Base-by-base conservation (phyloP, 1,140 invertebrate species). In the Anagrus nilaparvatae region DNA sequence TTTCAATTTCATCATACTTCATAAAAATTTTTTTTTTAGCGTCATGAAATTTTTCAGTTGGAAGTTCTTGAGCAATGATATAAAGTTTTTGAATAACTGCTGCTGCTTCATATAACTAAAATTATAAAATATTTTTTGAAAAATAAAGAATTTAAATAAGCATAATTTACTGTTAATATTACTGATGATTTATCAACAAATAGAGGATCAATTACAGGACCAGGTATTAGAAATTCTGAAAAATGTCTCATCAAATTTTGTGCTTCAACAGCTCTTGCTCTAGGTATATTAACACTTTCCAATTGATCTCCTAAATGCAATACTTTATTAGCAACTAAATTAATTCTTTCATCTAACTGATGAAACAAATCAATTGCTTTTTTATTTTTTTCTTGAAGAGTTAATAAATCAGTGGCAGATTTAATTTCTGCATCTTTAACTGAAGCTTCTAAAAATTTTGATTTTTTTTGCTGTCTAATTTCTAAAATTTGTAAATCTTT, bases 61-160 rank as follows among this genome's bases (percentile, higher is more conserved):
- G 86, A 19, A 98, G 66, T 67, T 98, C 95, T 73, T 98, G 92
- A 3, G 92, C 82, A 52, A 99, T 96, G 6, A 92, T 77, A 60
- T 95, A 84, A 5, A 99, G 69, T 60, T 99, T 98, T 67, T 97
- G 92, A 54, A 99, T 97, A 3, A 99, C 82, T 74, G 98, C 94
- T n/a, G 96, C 96, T 27, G 94, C 91, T 71, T 97, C 87, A 63
- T 90, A 84, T 25, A 98, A 67, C 80, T 92, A 52, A 52, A 47
- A 53, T 23, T 30, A 58, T 43, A 46, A 28, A 49, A 35, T 44
- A 40, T 36, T 42, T 42, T 42, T 32, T 44, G 6, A 33, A 33
- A 19, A 12, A 47, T 43, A 7, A 19, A 23, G 38, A 17, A 14
- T 16, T 16, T 33, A 16, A 4, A 8, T 17, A 4, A 33, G 6